phyloP scores from a whole-genome alignment of 2,797 vertebrate genomes.

The Sebastes matsubarae region DNA sequence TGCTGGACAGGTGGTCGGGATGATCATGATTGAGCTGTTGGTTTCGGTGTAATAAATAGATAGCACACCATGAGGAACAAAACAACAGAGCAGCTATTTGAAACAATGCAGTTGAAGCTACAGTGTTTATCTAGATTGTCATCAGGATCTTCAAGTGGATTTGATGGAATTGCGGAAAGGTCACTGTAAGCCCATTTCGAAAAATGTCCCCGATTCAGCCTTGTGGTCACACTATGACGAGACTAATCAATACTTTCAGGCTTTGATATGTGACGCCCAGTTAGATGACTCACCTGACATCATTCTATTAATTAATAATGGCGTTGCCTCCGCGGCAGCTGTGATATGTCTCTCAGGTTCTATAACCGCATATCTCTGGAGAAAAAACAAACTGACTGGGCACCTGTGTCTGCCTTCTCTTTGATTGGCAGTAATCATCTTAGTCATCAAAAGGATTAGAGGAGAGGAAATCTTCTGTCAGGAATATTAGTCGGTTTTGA shows the following conservation, averaged over 20 bases:
- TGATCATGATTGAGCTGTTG: background rate
- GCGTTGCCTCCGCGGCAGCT: background rate
- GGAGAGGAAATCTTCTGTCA: constrained; percentile 14
- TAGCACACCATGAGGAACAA: background rate
- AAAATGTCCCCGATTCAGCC: background rate
- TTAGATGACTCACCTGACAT: constrained; percentile 15
- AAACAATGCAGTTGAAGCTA: background rate
- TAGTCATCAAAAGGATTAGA: constrained; percentile 39
- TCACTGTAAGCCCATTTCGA: background rate
- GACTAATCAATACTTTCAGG: background rate
- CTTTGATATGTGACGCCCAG: background rate
- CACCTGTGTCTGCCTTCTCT: background rate
- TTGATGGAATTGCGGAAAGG: background rate
- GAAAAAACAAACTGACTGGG: background rate
- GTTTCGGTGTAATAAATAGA: background rate
- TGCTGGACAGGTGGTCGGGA: background rate
- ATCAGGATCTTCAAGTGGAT: background rate
- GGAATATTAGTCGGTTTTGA: constrained; percentile 7
- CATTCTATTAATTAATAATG: background rate
- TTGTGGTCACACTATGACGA: background rate
- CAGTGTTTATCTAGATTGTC: background rate
- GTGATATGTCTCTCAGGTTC: constrained; percentile 4
- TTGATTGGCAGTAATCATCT: constrained; percentile 45
- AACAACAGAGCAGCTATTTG: background rate
- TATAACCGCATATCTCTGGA: background rate